Conservation (phyloP, 1,140 invertebrate genomes). For the Platyscapa corneri region DNA sequence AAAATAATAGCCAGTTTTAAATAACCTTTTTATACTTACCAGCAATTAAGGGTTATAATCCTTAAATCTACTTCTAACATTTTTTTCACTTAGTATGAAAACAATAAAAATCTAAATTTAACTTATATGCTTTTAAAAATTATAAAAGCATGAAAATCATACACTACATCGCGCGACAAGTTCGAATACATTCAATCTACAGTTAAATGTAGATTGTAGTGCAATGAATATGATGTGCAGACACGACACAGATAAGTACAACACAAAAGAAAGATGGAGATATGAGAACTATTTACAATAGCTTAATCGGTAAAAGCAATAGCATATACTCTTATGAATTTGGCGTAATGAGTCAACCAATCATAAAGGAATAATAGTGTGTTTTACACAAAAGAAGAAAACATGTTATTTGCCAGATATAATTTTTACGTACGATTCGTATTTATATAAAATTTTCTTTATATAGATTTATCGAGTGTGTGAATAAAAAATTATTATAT, state of each 20-base stretch:
- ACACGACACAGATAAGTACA: not conserved
- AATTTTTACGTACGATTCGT: too few relatives aligned
- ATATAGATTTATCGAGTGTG: not conserved
- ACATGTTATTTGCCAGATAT: too few relatives aligned
- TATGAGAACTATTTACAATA: not conserved
- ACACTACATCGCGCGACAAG: not conserved
- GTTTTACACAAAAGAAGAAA: too few relatives aligned
- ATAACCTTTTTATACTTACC: slow-evolving; percentile 69
- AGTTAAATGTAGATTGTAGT: not conserved
- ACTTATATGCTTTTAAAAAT: slow-evolving; percentile 10
- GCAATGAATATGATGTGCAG: not conserved
- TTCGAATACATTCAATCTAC: not conserved
- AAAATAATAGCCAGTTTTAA: slow-evolving; percentile 12
- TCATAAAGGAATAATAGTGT: not conserved
- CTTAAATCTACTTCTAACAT: slow-evolving; percentile 63
- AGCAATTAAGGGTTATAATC: slow-evolving; percentile 78
- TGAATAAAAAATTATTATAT: not conserved
- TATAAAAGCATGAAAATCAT: not conserved
- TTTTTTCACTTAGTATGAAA: not conserved
- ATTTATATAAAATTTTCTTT: not conserved
- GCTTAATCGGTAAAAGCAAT: slow-evolving; percentile 28
- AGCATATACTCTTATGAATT: not conserved
- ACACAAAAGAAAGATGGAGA: not conserved
- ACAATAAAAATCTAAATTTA: not conserved
- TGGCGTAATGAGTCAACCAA: not conserved